Evolutionary conservation across 2,888 invertebrate species (phyloP), one percentile per base, ranked within the genome.

Genomic region (Tachina grossa): DNA sequence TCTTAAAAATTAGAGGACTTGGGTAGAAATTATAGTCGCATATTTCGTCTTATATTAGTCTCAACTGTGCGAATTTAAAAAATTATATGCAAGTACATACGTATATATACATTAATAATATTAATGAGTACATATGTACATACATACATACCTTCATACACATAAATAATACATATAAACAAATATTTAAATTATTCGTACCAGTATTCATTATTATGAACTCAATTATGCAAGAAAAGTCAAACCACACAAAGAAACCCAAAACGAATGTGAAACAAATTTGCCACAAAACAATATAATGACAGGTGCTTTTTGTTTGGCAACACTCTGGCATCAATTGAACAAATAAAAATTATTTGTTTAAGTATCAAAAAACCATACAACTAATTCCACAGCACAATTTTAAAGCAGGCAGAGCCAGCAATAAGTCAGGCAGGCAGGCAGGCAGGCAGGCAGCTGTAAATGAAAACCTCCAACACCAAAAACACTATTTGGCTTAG

Each of bases 261-360:
- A 69, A 80, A 13, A 5, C 68, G 55, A 85, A 82, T 78, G 31
- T 19, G 66, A 77, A 66, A 66, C 65, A 77, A 77, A 74, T 83
- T 78, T 79, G 72, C 69, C 55, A 79, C 47, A 74, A 66, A 71
- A 76, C 16, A 72, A 74, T 72, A 59, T 53, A 83, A 79, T 83
- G 83, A 79, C 85, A 85, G 85, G 85, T 85, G 85, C 85, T 75
- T 85, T 85, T 85, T 63, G 72, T 65, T 74, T 57, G 19, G 66
- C 41, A 57, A 77, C 47, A 68, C 68, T 81, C 22, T 59, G 43
- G 59, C n/a, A 55, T 77, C 39, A 69, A 59, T 51, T 59, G 59
- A 74, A 68, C 43, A 80, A 59, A 74, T 68, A 66, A 81, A 74
- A 74, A 43, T 66, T 39, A 74, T 74, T 74, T 68, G 45, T 31